phyloP scores from a whole-genome alignment of 2,888 invertebrate species.

The Athalia rosae region DNA sequence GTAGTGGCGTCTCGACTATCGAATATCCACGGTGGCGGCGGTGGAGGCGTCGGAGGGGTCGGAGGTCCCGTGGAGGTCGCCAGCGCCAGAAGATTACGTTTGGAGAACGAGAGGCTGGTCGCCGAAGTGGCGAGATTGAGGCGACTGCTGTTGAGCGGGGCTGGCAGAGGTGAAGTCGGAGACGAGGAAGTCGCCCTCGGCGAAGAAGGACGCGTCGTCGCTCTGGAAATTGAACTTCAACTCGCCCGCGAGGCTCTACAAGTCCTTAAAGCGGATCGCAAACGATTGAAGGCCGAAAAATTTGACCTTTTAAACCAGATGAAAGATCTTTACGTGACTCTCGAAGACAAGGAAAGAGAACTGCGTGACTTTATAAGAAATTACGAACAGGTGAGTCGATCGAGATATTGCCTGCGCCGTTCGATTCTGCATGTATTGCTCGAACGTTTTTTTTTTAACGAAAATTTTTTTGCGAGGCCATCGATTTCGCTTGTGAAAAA shows the following conservation, averaged over 20 bases:
- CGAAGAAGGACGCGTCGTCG: conserved; percentile 76
- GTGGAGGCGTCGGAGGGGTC: conserved; percentile 51
- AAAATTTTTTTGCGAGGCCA: neutral
- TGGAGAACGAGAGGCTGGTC: conserved; percentile 87
- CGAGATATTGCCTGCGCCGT: neutral
- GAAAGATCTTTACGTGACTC: conserved; percentile 94
- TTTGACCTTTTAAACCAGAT: conserved; percentile 94
- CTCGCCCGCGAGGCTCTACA: conserved; percentile 87
- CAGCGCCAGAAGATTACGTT: conserved; percentile 79
- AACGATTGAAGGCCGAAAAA: conserved; percentile 94
- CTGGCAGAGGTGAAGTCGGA: conserved; percentile 77
- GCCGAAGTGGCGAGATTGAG: conserved; percentile 83
- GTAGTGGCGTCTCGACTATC: conserved; percentile 69
- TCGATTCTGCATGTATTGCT: neutral
- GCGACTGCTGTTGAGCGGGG: conserved; percentile 80
- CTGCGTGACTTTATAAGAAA: conserved; percentile 94
- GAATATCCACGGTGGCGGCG: conserved; percentile 66
- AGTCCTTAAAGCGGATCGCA: conserved; percentile 92
- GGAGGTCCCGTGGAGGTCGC: conserved; percentile 77
- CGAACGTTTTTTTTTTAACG: too few species aligned
- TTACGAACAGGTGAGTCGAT: conserved; percentile 86
- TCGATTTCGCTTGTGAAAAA: too few species aligned
- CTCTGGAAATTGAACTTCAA: conserved; percentile 83
- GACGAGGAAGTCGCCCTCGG: conserved; percentile 75
- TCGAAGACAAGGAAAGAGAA: conserved; percentile 96